These are phyloP conservation scores for Tolypeutes matacus DNA, from an alignment of 2,797 vertebrate genomes.

Conservation along the genomic window DNA sequence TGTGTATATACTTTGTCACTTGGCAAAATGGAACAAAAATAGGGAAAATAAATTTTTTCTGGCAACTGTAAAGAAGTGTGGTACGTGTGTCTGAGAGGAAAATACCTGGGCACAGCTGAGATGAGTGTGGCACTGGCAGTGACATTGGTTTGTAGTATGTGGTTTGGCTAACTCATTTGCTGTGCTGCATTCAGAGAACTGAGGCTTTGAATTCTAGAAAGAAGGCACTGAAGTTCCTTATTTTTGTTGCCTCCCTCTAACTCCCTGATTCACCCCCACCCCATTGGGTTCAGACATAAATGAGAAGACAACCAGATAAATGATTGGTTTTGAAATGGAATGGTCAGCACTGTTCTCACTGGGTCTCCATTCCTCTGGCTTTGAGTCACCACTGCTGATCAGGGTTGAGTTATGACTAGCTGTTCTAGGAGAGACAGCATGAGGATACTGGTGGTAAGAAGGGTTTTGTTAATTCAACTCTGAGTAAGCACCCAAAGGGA, in stretches of 20 bases:
- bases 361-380: neutral
- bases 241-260: neutral
- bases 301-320: neutral
- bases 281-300: neutral
- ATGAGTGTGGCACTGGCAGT: neutral
- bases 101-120: neutral
- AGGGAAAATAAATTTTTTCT: constrained; percentile 36
- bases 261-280: neutral
- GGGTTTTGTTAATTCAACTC: constrained; percentile 43
- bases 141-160: constrained; percentile 29
- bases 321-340: neutral
- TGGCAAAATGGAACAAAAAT: constrained; percentile 15
- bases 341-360: neutral
- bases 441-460: neutral
- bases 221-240: neutral
- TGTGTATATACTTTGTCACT: neutral
- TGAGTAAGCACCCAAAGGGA: constrained; percentile 54
- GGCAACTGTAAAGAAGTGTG: neutral
- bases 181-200: constrained; percentile 8
- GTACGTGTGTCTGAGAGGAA: neutral
- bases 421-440: constrained; percentile 19
- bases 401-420: neutral
- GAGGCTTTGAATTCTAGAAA: constrained; percentile 27
- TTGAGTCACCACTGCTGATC: neutral
- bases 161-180: constrained; percentile 11